Evolutionary conservation across 2,888 invertebrate species (phyloP).

Genomic region (Choreutis nemorana): DNA sequence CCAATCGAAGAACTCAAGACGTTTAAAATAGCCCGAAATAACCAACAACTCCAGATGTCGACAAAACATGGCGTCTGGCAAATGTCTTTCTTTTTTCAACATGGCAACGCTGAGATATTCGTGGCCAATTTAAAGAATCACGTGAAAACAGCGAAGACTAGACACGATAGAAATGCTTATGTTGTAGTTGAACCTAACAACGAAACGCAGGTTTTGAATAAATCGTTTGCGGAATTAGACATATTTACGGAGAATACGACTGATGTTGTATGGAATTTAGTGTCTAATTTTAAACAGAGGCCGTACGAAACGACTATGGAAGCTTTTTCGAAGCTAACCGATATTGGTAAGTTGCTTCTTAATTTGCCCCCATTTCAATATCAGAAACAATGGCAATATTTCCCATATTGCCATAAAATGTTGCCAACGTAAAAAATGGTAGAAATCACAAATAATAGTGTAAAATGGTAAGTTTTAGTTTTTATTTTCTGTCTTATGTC

Average conservation of each 20-base stretch:
- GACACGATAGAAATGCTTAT: constrained; percentile 69
- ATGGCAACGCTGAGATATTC: constrained; percentile 85
- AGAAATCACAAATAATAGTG: no score
- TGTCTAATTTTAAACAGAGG: constrained; percentile 60
- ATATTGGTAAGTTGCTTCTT: constrained; percentile 69
- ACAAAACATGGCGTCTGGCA: constrained; percentile 67
- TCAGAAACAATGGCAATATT: no score
- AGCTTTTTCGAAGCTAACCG: constrained; percentile 86
- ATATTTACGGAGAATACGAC: constrained; percentile 77
- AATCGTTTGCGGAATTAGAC: constrained; percentile 88
- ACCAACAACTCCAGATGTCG: constrained; percentile 52
- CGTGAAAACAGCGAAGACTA: constrained; percentile 71
- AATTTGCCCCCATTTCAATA: no score
- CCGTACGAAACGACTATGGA: constrained; percentile 87
- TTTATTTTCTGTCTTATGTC: no score
- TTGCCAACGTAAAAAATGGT: no score
- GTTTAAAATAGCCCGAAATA: constrained; percentile 44
- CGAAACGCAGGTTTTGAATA: constrained; percentile 74
- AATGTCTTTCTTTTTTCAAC: constrained; percentile 86
- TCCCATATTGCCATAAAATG: no score
- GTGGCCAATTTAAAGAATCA: constrained; percentile 69
- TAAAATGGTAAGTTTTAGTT: no score
- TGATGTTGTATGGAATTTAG: constrained; percentile 71
- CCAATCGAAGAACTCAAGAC: constrained; percentile 45
- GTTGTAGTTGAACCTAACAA: constrained; percentile 72